A percentile compares a stretch with the other conserved stretches of the same genome.
These are phyloP conservation scores for Nycticebus coucang DNA, from an alignment of 2,113 vertebrate species.

Conservation along the genomic window DNA sequence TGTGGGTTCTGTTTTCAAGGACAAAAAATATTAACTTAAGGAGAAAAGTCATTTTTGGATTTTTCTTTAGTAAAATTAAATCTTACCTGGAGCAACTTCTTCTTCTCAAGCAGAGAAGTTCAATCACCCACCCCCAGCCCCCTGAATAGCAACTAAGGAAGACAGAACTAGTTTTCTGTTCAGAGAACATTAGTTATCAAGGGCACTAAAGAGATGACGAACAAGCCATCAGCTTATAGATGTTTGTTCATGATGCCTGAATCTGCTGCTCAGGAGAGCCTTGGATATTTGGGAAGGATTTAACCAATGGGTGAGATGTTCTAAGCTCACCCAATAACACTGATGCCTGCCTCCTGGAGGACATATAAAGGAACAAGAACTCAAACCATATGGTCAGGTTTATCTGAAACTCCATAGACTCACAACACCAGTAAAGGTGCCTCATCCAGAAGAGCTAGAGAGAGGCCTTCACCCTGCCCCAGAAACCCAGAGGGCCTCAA, in stretches of 20 bases:
- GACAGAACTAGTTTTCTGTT: constrained; percentile 50
- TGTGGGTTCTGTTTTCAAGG: constrained; percentile 62
- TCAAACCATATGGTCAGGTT: too few species aligned
- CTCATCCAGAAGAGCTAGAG: neutral
- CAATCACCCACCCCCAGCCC: constrained; percentile 21
- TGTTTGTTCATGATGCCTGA: neutral
- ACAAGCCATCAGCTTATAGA: neutral
- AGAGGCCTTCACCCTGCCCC: neutral
- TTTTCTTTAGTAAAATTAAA: constrained; percentile 68
- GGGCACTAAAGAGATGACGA: constrained; percentile 11
- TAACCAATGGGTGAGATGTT: neutral
- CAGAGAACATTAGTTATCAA: constrained; percentile 38
- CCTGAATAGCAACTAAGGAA: constrained; percentile 53
- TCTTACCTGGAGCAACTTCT: constrained; percentile 60
- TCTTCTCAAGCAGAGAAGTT: constrained; percentile 60
- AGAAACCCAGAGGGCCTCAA: neutral
- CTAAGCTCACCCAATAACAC: rapidly evolving
- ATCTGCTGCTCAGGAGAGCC: neutral
- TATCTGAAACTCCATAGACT: neutral
- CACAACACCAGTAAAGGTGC: rapidly evolving
- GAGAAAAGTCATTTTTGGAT: constrained; percentile 57
- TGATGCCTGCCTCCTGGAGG: neutral
- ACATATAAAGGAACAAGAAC: neutral
- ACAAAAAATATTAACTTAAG: constrained; percentile 62
- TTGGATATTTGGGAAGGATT: neutral